Evolutionary conservation across 2,888 invertebrate genomes (phyloP), one percentile per base, ranked within the genome.

Genomic region (Caenorhabditis macrosperma): DNA sequence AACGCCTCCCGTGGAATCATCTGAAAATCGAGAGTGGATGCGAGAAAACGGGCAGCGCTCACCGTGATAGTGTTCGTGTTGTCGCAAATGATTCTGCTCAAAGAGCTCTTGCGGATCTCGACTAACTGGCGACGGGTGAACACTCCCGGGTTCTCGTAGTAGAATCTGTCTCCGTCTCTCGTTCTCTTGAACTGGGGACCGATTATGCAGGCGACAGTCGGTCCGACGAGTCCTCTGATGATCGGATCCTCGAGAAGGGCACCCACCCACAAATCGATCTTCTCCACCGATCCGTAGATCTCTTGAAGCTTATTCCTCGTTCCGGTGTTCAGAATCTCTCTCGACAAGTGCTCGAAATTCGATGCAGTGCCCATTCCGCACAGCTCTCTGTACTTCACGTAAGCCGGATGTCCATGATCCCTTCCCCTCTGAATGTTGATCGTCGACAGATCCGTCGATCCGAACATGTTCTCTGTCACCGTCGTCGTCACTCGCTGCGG

Each of bases 361-460:
- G 72, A 64, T 0, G 95, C 95, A 26, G 92, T 93, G 0, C 93
- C 93, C 92, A 98, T 93, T 88, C 95, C 95, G 90, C 97, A 98
- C 84, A 94, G 93, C 86, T 94, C 93, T 12, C 98, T 93, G 93
- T 95, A 98, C 86, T 94, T 94, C 68, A 94, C 94, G 89, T 98
- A 98, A 20, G 82, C 78, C 0, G 96, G 92, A 77, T 97, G 93
- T 0, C 94, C 98, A 91, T 97, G 97, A 91, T 97, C 97, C 66
- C 97, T 93, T 0, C 95, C 94, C 87, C 97, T 92, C 91, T 98
- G 97, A 78, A 97, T 94, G 88, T 97, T 98, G 91, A 97, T 95
- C 1, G 97, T 95, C 0, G 96, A 97, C 83, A 98, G 92, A 92
- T 98, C 97, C 54, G 84, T 88, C 91, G 91, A 46, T 92, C 92